Evolutionary conservation across 2,888 invertebrate genomes (phyloP).

Genomic region (Seladonia tumulorum): DNA sequence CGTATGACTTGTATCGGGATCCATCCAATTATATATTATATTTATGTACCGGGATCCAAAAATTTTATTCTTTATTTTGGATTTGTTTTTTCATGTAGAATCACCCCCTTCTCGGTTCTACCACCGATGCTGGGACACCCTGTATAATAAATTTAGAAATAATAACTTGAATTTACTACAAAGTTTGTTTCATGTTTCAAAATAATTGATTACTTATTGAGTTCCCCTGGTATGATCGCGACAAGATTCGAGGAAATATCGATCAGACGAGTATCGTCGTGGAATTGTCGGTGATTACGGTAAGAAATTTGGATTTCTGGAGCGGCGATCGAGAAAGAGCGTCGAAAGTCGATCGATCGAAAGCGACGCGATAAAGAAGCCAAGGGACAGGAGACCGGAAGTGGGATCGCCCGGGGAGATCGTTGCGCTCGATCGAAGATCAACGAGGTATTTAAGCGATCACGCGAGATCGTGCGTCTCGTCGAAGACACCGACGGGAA

Average conservation of each 20-base stretch:
- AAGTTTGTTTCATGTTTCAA: too few species aligned
- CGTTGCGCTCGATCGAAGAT: conserved; percentile 14
- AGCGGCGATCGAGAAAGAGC: neutral
- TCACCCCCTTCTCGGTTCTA: too few species aligned
- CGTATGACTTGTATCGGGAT: too few species aligned
- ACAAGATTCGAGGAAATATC: neutral
- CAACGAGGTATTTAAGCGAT: neutral
- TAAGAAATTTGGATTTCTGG: neutral
- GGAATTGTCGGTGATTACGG: neutral
- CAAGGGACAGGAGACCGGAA: conserved; percentile 15
- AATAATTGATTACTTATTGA: too few species aligned
- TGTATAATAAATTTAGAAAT: too few species aligned
- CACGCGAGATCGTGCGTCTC: neutral
- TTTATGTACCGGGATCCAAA: too few species aligned
- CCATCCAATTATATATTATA: too few species aligned
- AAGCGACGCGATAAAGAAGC: neutral
- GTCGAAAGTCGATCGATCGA: conserved; percentile 9
- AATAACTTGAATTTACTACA: too few species aligned
- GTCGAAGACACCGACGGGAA: neutral
- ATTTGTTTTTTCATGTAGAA: too few species aligned
- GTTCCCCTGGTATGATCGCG: too few species aligned
- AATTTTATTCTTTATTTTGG: too few species aligned
- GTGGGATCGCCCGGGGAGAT: neutral
- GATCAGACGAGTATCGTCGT: neutral
- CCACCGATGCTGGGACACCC: too few species aligned